Conservation (phyloP, 2,888 invertebrate genomes). For the Sacculina carcini region DNA sequence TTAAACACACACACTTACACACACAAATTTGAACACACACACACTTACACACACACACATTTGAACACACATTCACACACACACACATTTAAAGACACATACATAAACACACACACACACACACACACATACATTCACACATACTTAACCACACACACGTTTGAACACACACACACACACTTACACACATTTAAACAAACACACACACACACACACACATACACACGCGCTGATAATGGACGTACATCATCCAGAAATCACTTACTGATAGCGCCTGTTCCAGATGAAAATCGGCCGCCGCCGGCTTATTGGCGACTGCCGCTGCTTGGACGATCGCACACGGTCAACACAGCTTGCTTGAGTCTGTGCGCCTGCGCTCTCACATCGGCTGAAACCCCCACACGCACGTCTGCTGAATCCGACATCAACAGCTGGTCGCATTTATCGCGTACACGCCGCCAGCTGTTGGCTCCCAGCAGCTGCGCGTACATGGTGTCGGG, state of each 20-base stretch:
- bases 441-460: not conserved
- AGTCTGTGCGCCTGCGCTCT: not conserved
- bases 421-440: too few relatives aligned
- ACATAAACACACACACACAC: not conserved
- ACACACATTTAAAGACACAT: not conserved
- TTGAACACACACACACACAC: not conserved
- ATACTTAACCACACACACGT: not conserved
- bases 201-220: constrained; percentile 3
- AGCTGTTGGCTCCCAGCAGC: not conserved
- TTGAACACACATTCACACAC: not conserved
- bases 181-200: constrained; percentile 1
- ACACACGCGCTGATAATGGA: not conserved
- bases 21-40: not conserved
- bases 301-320: not conserved
- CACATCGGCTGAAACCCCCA: not conserved
- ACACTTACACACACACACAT: not conserved
- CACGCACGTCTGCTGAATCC: too few relatives aligned
- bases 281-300: not conserved
- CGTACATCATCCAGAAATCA: not conserved
- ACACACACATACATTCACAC: not conserved
- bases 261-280: not conserved
- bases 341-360: not conserved
- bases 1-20: too few relatives aligned
- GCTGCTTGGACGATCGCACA: not conserved
- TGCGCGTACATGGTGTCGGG: constrained; percentile 26